phyloP scores from a whole-genome alignment of 2,113 vertebrate species.

The Gallinago paraguaiae region DNA sequence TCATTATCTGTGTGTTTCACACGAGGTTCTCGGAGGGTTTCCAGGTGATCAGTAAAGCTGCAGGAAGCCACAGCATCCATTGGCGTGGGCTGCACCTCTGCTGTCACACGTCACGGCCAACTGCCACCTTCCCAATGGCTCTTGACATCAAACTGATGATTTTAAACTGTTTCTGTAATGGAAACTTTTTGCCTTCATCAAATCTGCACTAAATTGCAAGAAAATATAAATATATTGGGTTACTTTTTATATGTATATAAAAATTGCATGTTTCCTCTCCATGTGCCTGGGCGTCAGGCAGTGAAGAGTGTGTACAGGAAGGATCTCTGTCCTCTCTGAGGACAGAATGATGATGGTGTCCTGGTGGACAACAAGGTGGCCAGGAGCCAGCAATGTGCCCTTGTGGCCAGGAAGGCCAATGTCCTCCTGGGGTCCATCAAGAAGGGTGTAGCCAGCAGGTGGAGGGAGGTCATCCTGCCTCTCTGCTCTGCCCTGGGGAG shows the following conservation, averaged over 20 bases:
- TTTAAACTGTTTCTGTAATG: neutral
- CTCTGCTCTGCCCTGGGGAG: neutral
- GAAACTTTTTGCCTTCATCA: neutral
- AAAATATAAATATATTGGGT: neutral
- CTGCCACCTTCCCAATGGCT: neutral
- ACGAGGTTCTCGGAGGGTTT: neutral
- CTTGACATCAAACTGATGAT: accelerated
- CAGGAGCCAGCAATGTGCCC: neutral
- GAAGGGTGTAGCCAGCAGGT: neutral
- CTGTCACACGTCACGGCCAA: accelerated
- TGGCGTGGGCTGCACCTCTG: accelerated
- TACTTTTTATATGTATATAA: neutral
- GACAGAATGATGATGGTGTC: neutral
- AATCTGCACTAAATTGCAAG: neutral
- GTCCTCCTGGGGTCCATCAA: neutral
- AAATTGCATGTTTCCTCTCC: accelerated
- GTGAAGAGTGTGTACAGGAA: neutral
- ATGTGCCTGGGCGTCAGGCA: neutral
- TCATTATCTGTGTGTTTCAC: neutral
- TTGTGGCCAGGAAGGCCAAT: neutral
- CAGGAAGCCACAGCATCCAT: neutral
- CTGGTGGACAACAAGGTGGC: neutral
- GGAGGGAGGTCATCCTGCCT: neutral
- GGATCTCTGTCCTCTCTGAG: neutral
- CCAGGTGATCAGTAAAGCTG: neutral